Evolutionary conservation across 2,797 vertebrate genomes (phyloP), one percentile per base, ranked within the genome.

Genomic region (Telmatherina bonti): DNA sequence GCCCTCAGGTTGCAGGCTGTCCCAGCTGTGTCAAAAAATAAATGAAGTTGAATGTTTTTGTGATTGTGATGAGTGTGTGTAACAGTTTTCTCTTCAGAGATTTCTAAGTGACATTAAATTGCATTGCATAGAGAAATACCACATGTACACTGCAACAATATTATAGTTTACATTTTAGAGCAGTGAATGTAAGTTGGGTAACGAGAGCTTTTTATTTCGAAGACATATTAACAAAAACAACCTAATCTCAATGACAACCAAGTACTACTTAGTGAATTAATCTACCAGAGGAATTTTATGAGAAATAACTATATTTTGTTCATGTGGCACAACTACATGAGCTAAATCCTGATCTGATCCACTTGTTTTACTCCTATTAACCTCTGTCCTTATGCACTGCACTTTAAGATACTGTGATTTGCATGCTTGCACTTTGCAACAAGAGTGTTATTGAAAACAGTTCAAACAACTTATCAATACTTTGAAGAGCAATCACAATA

Each of bases 161-260:
- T 10, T 35, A 45, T 16, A 18, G 0, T 6, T n/a, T 22, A 7
- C 3, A 10, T 16, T 29, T 10, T 43, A n/a, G 22, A 41, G 54
- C 35, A 65, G 18, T 1, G 22, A 56, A 10, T 33, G 10, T 33
- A 55, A 36, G 26, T 52, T 51, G 30, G 49, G 30, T 22, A n/a
- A 62, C 7, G 0, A 0, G 55, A 68, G 0, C 18, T 59, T n/a
- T 29, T 27, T 43, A 43, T 43, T 30, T 30, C 29, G 18, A 8
- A 31, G 20, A 36, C 13, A 1, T 36, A 36, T 12, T 33, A 33
- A 6, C 8, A 36, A 36, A 15, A 3, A 36, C 2, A 13, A 13
- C 12, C 35, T 7, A 6, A 53, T 49, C 47, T 24, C 47, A n/a
- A 49, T 22, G 47, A 45, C 47, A 49, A 22, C n/a, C 47, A 47